Evolutionary conservation across 2,113 vertebrate genomes (phyloP), one percentile per base, ranked within the genome.

Genomic region (Lathamus discolor): DNA sequence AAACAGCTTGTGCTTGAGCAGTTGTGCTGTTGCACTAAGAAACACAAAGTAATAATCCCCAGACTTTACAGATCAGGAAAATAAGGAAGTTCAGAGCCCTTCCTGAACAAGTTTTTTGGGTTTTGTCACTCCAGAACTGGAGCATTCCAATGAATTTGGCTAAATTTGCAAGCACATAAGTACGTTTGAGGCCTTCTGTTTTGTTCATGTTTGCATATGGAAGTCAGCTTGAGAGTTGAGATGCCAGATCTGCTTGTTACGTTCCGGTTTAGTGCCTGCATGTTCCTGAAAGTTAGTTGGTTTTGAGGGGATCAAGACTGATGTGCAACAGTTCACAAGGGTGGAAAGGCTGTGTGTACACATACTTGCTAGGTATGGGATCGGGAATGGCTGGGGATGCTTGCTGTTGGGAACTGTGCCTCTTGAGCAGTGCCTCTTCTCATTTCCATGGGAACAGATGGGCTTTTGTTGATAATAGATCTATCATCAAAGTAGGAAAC

Each of bases 371-470:
- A 31, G 44, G 25, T 82, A 3, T 31, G n/a, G 62, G 55, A 52
- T 27, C 27, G 62, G 33, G 54, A 74, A 14, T 16, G 62, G 18
- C 27, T 17, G 25, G 29, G 69, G 22, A n/a, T n/a, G 13, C 28
- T 51, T n/a, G 33, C 14, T 48, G 6, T n/a, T 52, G 49, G 23
- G 55, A 14, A 19, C 37, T 10, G 28, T 1, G 6, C 20, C 64
- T 79, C 35, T 70, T 55, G 35, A 14, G 12, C 4, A 8, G 41
- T 31, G 35, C 39, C 52, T 66, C 43, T 82, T 84, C 49, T 67
- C 28, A 51, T 85, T 96, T 72, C 88, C 66, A 91, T 81, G 90
- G 92, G 83, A 70, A 84, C 83, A 92, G 94, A 86, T 69, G 79
- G 83, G 28, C 13, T 83, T 83, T 78, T 74, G 72, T 76, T 93